Conservation (phyloP, 1,140 invertebrate genomes). For the Saxidomus purpurata region DNA sequence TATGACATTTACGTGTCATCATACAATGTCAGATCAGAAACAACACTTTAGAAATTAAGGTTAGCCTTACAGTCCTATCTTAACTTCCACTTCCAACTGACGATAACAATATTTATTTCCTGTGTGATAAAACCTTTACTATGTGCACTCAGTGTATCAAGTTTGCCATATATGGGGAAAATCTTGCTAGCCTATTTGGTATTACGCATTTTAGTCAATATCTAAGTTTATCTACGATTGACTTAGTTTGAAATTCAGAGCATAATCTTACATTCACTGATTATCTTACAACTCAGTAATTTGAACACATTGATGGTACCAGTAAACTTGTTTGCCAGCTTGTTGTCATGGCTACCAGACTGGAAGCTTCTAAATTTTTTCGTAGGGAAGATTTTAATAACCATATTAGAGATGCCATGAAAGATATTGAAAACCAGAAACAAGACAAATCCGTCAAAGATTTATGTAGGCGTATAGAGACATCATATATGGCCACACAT, state of each 20-base stretch:
- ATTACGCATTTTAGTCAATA: not conserved
- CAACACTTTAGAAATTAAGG: no score
- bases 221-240: not conserved
- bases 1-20: no score
- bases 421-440: no score
- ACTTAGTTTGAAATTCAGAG: not conserved
- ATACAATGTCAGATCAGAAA: no score
- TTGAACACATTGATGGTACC: not conserved
- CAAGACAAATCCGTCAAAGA: no score
- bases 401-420: not conserved
- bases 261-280: not conserved
- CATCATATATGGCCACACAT: no score
- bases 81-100: slow-evolving; percentile 6
- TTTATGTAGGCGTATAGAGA: no score
- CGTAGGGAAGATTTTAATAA: not conserved
- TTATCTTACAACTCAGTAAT: not conserved
- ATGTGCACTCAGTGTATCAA: not conserved
- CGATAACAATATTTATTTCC: slow-evolving; percentile 16
- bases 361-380: not conserved
- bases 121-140: not conserved
- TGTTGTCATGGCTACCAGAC: slow-evolving; percentile 21
- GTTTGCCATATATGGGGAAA: not conserved
- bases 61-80: not conserved
- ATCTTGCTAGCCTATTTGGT: not conserved
- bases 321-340: not conserved